Evolutionary conservation across 2,113 vertebrate genomes (phyloP).

Genomic region (Notiomystis cincta): DNA sequence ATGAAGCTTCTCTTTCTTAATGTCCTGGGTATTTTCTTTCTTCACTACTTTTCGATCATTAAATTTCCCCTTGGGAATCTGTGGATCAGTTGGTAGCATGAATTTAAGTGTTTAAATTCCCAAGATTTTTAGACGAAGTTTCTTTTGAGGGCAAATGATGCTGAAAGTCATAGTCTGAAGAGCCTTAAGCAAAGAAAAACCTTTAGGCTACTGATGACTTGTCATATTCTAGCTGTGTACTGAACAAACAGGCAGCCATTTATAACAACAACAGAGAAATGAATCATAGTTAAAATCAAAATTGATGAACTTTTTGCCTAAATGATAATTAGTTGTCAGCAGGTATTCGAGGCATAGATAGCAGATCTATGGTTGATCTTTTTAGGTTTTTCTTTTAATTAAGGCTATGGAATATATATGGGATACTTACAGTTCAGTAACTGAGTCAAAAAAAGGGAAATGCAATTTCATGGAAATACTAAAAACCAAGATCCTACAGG

Average conservation of each 20-base stretch:
- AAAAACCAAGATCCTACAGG: not conserved
- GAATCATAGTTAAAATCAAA: constrained; percentile 30
- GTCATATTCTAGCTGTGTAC: not conserved
- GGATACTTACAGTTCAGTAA: not conserved
- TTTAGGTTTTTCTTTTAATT: not conserved
- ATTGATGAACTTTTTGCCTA: constrained; percentile 48
- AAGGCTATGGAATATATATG: not conserved
- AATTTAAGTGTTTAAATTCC: constrained; percentile 37
- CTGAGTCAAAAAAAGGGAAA: not conserved
- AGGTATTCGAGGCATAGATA: not conserved
- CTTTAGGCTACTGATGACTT: constrained; percentile 47
- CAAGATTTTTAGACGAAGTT: constrained; percentile 42
- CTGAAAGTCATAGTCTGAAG: constrained; percentile 44
- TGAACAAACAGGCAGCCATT: not conserved
- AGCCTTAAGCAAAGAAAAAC: constrained; percentile 47
- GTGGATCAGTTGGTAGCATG: constrained; percentile 14
- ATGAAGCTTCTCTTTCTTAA: constrained; percentile 6
- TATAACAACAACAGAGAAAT: constrained; percentile 36
- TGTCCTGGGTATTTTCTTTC: not conserved
- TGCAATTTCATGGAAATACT: not conserved
- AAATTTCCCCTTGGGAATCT: constrained; percentile 29
- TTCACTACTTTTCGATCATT: constrained; percentile 14
- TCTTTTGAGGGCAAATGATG: constrained; percentile 56
- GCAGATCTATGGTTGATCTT: not conserved
- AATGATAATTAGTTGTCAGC: constrained; percentile 33